These are phyloP conservation scores for Brotogeris chrysoptera DNA, from an alignment of 2,797 vertebrate genomes.

Conservation along the genomic window DNA sequence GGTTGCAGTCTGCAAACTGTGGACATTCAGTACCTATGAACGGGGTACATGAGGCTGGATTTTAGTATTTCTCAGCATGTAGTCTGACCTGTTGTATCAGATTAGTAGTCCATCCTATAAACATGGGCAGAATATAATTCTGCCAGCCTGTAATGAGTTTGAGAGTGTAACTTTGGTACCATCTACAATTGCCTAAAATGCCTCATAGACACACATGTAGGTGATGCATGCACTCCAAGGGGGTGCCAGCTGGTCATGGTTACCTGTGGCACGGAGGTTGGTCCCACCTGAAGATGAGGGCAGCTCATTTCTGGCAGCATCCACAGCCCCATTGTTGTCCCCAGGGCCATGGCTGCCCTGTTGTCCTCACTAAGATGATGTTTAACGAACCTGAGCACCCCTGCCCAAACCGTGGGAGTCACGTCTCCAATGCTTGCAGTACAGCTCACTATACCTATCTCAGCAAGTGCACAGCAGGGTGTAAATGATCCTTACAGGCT, in stretches of 20 bases:
- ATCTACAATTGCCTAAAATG: neutral
- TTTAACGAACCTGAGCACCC: neutral
- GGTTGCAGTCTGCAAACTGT: neutral
- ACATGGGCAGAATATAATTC: neutral
- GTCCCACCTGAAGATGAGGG: accelerated
- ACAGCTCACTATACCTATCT: neutral
- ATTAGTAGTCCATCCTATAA: neutral
- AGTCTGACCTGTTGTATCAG: neutral
- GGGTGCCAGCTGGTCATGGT: neutral
- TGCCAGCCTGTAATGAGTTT: neutral
- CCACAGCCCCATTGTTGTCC: accelerated
- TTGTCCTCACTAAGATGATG: neutral
- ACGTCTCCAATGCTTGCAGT: neutral
- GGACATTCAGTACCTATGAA: neutral
- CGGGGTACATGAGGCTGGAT: accelerated
- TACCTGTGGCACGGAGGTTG: neutral
- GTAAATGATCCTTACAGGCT: accelerated
- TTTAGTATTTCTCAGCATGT: neutral
- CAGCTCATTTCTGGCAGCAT: neutral
- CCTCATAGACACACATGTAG: accelerated
- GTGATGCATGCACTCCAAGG: neutral
- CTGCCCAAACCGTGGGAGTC: neutral
- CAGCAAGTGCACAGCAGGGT: neutral
- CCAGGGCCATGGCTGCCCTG: neutral
- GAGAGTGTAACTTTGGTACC: neutral